Evolutionary conservation across 1,140 invertebrate genomes (phyloP), one percentile per base, ranked within the genome.

Genomic region (Zaprionus ghesquierei): DNA sequence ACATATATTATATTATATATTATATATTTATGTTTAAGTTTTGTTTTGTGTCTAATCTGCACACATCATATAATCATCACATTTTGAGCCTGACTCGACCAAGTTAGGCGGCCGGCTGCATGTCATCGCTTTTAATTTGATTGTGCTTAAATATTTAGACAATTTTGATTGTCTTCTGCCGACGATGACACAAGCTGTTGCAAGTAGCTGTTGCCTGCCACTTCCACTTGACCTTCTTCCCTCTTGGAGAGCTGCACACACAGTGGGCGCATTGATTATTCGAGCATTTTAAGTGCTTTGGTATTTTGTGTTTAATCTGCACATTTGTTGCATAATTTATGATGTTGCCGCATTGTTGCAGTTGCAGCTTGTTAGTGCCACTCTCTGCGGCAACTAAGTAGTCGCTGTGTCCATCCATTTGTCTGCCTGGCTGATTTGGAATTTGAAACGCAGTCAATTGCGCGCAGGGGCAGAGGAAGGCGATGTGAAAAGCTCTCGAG

Each of bases 321-420:
- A 79, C 82, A 86, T 87, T 86, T 89, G 66, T 82, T 86, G 84
- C 84, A 86, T 86, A 86, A 89, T 86, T 86, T 81, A 86, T 86
- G 69, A 53, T 46, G 46, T 63, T 65, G 66, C 63, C 58, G 75
- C 79, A 85, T 66, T 72, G 71, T 69, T 77, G 74, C 66, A 79
- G 68, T 56, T 62, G 58, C 38, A 46, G 41, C 22, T 60, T 27
- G 38, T 41, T 15, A 29, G 15, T 46, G 23, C 49, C n/a, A 29
- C 13, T 62, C 12, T 63, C 44, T 18, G 20, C 41, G 20, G 41
- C 41, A 46, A 41, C 35, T 41, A 38, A 38, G 35, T 38, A 41
- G 35, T 75, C 38, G 54, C 6, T 61, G 6, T 18, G 20, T 27
- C 46, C 31, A 10, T 62, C 44, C 18, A n/a, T 55, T n/a, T 22